phyloP scores from a whole-genome alignment of 2,797 vertebrate species.

The Antrozous pallidus region DNA sequence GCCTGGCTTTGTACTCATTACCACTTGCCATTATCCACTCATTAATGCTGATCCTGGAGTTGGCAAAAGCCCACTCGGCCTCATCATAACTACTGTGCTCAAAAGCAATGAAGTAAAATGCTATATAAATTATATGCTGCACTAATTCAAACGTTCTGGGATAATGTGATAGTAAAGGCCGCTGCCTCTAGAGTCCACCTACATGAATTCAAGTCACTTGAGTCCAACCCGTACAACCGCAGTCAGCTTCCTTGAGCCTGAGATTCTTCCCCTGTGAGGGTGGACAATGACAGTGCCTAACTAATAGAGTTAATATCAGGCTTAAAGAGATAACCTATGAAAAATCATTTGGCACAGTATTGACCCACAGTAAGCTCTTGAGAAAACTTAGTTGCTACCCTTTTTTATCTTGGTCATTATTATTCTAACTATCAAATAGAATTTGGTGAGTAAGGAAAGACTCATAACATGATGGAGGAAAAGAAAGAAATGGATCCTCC shows the following conservation, averaged over 20 bases:
- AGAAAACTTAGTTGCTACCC: not conserved
- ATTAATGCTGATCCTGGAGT: constrained; percentile 5
- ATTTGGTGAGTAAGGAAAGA: not conserved
- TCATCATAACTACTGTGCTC: not conserved
- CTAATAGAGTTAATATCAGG: not conserved
- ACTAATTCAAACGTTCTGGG: not conserved
- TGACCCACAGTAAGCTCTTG: not conserved
- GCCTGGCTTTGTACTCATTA: constrained; percentile 11
- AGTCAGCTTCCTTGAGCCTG: not conserved
- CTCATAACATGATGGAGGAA: not conserved
- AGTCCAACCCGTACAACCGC: not conserved
- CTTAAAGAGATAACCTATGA: not conserved
- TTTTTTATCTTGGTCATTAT: not conserved
- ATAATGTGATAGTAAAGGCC: not conserved
- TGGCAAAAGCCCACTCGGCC: not conserved
- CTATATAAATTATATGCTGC: not conserved
- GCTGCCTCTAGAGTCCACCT: not conserved
- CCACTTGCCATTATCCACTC: not conserved
- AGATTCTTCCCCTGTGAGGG: not conserved
- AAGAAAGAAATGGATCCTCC: not conserved
- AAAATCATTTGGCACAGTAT: not conserved
- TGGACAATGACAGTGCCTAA: not conserved
- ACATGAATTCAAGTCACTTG: not conserved
- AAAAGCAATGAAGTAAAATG: not conserved
- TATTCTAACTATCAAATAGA: not conserved